phyloP scores from a whole-genome alignment of 2,797 vertebrate genomes.

The Molossus alvarezi region DNA sequence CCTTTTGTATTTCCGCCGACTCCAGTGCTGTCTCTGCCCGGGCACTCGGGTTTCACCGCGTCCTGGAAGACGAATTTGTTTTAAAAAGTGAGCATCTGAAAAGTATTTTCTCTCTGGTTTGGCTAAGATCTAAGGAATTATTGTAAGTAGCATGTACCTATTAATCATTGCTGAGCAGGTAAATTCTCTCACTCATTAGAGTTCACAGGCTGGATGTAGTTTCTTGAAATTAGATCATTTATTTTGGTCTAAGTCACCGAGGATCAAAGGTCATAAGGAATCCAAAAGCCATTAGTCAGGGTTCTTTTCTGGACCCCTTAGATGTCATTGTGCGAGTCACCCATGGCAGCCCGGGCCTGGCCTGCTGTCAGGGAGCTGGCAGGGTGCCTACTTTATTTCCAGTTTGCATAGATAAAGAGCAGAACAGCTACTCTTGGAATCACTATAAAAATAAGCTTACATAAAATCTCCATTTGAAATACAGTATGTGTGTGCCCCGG shows the following conservation, averaged over 20 bases:
- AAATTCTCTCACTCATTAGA: constrained; percentile 88
- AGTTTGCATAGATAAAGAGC: constrained; percentile 84
- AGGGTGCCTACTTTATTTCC: constrained; percentile 87
- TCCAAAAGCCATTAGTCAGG: constrained; percentile 95
- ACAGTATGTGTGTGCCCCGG: constrained; percentile 47
- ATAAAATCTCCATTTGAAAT: constrained; percentile 85
- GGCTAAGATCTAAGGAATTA: constrained; percentile 75
- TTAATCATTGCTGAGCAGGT: constrained; percentile 87
- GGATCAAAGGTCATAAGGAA: constrained; percentile 93
- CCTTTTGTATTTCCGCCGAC: constrained; percentile 75
- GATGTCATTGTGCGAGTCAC: constrained; percentile 93
- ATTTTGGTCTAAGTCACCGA: constrained; percentile 88
- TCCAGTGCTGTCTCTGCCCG: background rate
- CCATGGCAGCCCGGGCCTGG: constrained; percentile 90
- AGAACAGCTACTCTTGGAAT: constrained; percentile 79
- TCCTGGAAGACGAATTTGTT: constrained; percentile 69
- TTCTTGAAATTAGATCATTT: constrained; percentile 91
- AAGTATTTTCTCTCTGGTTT: constrained; percentile 59
- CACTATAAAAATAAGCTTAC: constrained; percentile 87
- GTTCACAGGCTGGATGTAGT: constrained; percentile 87
- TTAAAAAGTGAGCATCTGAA: constrained; percentile 67
- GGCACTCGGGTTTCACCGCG: constrained; percentile 57
- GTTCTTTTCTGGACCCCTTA: constrained; percentile 92
- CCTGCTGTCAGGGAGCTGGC: constrained; percentile 88
- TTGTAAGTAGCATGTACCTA: constrained; percentile 80